Percentiles rank a stretch among this genome's conserved stretches.
phyloP scores from a whole-genome alignment of 1,140 invertebrate species.

The Antheraea mylitta region DNA sequence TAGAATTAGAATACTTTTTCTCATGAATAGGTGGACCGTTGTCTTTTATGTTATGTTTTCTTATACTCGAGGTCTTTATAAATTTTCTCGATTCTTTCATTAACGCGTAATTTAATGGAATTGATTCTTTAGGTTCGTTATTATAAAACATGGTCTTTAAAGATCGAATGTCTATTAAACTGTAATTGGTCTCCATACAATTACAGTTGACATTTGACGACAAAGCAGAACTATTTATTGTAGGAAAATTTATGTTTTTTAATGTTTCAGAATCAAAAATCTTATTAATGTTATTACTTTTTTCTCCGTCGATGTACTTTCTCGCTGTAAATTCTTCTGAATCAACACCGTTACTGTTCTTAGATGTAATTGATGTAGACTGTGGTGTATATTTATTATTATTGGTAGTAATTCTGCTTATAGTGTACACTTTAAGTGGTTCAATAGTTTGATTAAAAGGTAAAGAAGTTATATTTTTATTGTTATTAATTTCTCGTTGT shows the following conservation, averaged over 20 bases:
- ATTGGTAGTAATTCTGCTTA: background rate
- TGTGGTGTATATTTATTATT: background rate
- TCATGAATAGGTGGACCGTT: background rate
- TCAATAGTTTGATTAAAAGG: background rate
- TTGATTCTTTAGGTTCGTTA: background rate
- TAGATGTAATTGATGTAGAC: background rate
- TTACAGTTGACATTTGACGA: background rate
- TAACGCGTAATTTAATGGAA: background rate
- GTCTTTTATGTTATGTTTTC: background rate
- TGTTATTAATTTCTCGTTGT: slow-evolving; percentile 2
- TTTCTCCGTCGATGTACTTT: background rate
- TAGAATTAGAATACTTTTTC: background rate
- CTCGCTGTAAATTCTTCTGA: background rate
- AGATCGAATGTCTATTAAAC: background rate
- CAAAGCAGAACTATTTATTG: background rate
- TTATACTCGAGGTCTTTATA: background rate
- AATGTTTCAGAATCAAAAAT: background rate
- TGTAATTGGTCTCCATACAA: background rate
- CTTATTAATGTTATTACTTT: background rate
- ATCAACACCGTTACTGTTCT: background rate
- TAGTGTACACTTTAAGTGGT: background rate
- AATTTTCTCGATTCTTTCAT: background rate
- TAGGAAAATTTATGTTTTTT: background rate
- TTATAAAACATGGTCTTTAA: background rate
- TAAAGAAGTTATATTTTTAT: background rate